phyloP scores from a whole-genome alignment of 2,113 vertebrate genomes.

The Podocnemis expansa region DNA sequence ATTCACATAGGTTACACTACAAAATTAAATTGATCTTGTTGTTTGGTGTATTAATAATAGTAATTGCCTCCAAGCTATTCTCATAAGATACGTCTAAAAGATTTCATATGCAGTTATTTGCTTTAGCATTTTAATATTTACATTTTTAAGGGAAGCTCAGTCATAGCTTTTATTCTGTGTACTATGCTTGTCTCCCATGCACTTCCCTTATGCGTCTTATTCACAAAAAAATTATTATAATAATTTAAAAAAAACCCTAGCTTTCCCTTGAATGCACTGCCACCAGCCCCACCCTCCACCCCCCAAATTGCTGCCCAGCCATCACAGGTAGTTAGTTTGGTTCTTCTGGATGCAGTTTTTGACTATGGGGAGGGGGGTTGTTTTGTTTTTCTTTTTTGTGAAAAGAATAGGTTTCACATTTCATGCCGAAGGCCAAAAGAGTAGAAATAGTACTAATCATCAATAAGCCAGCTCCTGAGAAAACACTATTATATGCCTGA shows the following conservation, averaged over 20 bases:
- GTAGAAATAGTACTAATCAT: not conserved
- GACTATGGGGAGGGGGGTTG: not conserved
- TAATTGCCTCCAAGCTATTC: not conserved
- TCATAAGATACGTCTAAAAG: not conserved
- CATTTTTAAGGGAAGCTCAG: slow-evolving; percentile 9
- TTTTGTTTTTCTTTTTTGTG: not conserved
- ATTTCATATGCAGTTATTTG: not conserved
- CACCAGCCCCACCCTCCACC: not conserved
- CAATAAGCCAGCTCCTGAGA: not conserved
- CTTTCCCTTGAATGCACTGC: not conserved
- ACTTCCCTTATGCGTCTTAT: not conserved
- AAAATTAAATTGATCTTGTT: slow-evolving; percentile 42
- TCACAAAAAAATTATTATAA: slow-evolving; percentile 13
- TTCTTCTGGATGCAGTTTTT: not conserved
- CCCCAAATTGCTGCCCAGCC: not conserved
- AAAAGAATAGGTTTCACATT: not conserved
- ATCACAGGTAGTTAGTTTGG: not conserved
- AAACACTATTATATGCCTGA: not conserved
- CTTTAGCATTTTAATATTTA: not conserved
- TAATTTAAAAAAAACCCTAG: not conserved
- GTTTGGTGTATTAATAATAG: slow-evolving; percentile 1
- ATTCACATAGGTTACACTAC: not conserved
- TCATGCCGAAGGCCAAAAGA: not conserved
- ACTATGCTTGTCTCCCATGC: not conserved
- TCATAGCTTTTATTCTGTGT: not conserved